These are phyloP conservation scores for Temnothorax longispinosus DNA, from an alignment of 1,140 invertebrate genomes.

Conservation along the genomic window DNA sequence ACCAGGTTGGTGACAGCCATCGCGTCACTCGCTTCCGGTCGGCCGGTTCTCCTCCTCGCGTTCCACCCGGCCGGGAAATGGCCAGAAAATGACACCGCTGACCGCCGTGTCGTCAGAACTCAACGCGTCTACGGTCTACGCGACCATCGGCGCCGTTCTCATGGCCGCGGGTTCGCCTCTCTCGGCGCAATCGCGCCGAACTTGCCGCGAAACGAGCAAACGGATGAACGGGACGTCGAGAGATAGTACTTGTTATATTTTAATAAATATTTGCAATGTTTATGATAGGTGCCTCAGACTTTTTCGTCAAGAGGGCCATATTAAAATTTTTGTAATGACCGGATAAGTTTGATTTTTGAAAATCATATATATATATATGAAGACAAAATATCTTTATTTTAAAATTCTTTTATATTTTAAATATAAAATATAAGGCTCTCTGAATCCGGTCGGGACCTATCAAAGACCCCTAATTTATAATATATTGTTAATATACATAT, in stretches of 20 bases:
- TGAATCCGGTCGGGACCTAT: too few relatives aligned
- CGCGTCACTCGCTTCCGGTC: constrained; percentile 31
- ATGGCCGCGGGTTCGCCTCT: constrained; percentile 50
- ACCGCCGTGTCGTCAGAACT: too few relatives aligned
- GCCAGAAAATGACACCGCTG: not conserved
- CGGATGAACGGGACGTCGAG: not conserved
- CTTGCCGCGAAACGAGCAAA: not conserved
- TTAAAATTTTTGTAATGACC: too few relatives aligned
- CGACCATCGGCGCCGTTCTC: constrained; percentile 41
- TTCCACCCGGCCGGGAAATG: not conserved
- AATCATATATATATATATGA: too few relatives aligned
- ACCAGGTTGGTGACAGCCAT: constrained; percentile 69
- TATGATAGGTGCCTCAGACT: too few relatives aligned
- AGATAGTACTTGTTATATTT: not conserved
- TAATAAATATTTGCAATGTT: not conserved
- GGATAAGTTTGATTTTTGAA: too few relatives aligned
- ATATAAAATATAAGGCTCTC: too few relatives aligned
- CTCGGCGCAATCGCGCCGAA: constrained; percentile 6
- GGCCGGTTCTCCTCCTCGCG: not conserved
- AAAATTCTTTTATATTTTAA: too few relatives aligned
- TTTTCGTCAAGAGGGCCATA: too few relatives aligned
- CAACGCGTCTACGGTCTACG: constrained; percentile 3
- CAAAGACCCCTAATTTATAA: too few relatives aligned
- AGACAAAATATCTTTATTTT: too few relatives aligned
- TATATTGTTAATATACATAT: too few relatives aligned